These are phyloP conservation scores for Cerceris ruficornis DNA, from an alignment of 2,888 invertebrate genomes.

Conservation along the genomic window DNA sequence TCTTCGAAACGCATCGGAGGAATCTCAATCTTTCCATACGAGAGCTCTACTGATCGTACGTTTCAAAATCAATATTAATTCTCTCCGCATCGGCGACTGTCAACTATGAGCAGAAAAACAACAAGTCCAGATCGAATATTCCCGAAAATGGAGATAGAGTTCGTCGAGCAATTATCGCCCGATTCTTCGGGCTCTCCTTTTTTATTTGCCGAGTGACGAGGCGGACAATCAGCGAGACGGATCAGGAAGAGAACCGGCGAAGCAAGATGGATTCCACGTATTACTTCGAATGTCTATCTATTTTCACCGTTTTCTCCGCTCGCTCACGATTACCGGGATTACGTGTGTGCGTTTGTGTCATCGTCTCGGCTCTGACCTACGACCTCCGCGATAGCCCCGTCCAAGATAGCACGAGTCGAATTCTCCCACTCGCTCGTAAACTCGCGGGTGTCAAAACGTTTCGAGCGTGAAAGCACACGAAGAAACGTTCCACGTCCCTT, in stretches of 20 bases:
- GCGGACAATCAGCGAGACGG: conserved; percentile 27
- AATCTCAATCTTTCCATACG: no score
- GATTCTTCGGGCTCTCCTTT: not conserved
- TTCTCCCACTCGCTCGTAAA: conserved; percentile 48
- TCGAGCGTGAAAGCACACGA: conserved; percentile 13
- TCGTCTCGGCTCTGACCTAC: conserved; percentile 71
- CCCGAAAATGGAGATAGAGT: not conserved
- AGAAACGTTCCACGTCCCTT: not conserved
- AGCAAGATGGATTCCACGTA: conserved; percentile 37
- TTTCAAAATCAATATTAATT: no score
- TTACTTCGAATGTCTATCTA: conserved; percentile 55
- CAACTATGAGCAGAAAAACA: no score
- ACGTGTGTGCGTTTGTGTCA: conserved; percentile 66
- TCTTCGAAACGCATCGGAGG: no score
- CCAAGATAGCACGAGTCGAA: conserved; percentile 65
- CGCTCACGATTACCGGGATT: conserved; percentile 46
- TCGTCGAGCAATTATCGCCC: conserved; percentile 4
- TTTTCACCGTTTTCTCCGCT: conserved; percentile 60
- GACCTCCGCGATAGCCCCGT: conserved; percentile 76
- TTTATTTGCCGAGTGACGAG: conserved; percentile 16
- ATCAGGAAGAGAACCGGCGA: conserved; percentile 52
- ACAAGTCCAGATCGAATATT: no score
- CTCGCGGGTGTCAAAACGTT: conserved; percentile 64
- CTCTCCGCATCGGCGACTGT: no score
- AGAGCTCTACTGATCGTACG: no score